These are phyloP conservation scores for Strigamia transsilvanica DNA, from an alignment of 2,888 invertebrate species.

Conservation along the genomic window DNA sequence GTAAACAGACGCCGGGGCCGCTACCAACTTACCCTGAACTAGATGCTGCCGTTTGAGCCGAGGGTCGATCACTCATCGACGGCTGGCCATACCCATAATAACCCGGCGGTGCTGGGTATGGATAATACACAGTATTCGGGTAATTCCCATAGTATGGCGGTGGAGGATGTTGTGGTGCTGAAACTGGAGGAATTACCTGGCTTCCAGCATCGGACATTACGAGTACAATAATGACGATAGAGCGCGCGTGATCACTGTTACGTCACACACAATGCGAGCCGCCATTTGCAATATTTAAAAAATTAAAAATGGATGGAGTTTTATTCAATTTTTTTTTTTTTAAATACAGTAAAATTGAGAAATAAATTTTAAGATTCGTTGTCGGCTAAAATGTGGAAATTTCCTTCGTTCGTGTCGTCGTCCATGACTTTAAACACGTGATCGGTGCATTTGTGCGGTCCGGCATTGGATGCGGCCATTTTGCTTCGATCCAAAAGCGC, in stretches of 20 bases:
- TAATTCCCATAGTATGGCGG: not conserved
- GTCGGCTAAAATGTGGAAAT: too few species aligned
- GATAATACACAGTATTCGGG: not conserved
- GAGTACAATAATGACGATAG: not conserved
- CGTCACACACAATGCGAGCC: not conserved
- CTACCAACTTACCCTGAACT: too few species aligned
- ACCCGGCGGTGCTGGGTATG: not conserved
- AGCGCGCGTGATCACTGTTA: not conserved
- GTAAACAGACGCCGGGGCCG: too few species aligned
- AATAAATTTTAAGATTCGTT: too few species aligned
- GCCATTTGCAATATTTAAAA: too few species aligned
- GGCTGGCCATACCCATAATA: not conserved
- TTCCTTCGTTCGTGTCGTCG: not conserved
- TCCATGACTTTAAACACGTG: not conserved
- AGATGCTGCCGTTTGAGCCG: too few species aligned
- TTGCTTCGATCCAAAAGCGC: conserved; percentile 62
- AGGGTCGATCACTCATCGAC: too few species aligned
- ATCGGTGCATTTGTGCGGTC: not conserved
- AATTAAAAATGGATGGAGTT: too few species aligned
- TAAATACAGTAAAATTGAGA: too few species aligned
- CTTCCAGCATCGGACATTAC: conserved; percentile 5
- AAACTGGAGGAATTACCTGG: not conserved
- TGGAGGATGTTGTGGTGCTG: not conserved
- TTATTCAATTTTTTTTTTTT: too few species aligned
- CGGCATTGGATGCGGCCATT: not conserved